These are phyloP conservation scores for Polydrusus pterygomalis DNA, from an alignment of 2,888 invertebrate species.

Conservation along the genomic window DNA sequence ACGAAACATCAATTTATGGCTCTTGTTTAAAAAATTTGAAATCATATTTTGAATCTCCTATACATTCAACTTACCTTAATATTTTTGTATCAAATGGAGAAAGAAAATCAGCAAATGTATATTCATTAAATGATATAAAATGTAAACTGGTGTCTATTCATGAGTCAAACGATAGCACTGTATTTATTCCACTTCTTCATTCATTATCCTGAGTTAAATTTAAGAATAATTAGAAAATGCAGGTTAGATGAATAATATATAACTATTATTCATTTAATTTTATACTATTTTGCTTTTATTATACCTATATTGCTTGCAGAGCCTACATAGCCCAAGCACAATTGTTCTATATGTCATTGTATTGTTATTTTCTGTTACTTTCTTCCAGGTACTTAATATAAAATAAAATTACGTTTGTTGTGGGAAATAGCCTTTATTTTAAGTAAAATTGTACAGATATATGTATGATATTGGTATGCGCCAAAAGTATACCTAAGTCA, in stretches of 20 bases:
- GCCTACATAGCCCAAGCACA: too few relatives aligned
- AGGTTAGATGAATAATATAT: too few relatives aligned
- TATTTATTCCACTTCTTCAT: conserved; percentile 9
- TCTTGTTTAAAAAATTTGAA: conserved; percentile 9
- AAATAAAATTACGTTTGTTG: not conserved
- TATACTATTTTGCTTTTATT: too few relatives aligned
- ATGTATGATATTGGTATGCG: too few relatives aligned
- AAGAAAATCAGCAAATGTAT: conserved; percentile 1
- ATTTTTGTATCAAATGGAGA: conserved; percentile 7
- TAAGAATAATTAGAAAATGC: too few relatives aligned
- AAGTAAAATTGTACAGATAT: not conserved
- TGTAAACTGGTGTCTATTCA: not conserved
- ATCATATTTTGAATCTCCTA: conserved; percentile 5
- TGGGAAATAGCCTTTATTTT: not conserved
- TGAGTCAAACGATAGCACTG: conserved; percentile 2
- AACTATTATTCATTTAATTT: too few relatives aligned
- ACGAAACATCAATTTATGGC: conserved; percentile 8
- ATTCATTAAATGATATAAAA: conserved; percentile 12
- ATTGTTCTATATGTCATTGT: too few relatives aligned
- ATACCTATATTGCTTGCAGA: too few relatives aligned
- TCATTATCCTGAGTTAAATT: not conserved
- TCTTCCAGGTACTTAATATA: not conserved
- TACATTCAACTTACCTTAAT: conserved; percentile 3
- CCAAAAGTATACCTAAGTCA: too few relatives aligned
- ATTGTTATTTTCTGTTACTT: too few relatives aligned